Evolutionary conservation across 2,888 invertebrate species (phyloP).

Genomic region (Cerastis rubricosa): DNA sequence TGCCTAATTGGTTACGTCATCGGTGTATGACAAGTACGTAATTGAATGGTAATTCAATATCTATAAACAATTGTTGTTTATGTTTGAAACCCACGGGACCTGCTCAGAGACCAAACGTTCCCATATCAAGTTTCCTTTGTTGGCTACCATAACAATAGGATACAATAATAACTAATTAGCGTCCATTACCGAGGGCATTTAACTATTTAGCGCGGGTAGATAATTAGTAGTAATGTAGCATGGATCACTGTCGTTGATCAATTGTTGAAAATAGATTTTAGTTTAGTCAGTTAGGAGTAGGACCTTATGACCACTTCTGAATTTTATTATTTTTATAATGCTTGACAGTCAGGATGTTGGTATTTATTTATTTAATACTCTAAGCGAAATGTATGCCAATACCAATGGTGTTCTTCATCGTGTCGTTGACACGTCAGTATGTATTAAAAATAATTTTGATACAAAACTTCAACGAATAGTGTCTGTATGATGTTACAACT

Average conservation of each 20-base stretch:
- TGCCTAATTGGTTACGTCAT: slow-evolving; percentile 1
- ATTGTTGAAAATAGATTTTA: background rate
- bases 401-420: background rate
- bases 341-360: background rate
- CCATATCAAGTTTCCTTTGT: slow-evolving; percentile 3
- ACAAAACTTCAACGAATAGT: too few species aligned
- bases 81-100: background rate
- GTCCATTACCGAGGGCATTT: background rate
- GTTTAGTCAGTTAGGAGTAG: background rate
- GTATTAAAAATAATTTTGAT: background rate
- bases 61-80: background rate
- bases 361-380: background rate
- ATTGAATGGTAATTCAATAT: background rate
- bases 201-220: background rate
- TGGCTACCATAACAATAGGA: background rate
- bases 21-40: background rate
- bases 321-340: background rate
- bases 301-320: background rate
- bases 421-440: background rate
- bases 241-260: too few species aligned
- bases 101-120: background rate
- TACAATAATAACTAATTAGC: background rate
- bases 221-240: background rate
- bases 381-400: background rate
- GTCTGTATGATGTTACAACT: too few species aligned